Base-by-base conservation (phyloP, 2,797 vertebrate genomes). In the Pelobates cultripes region DNA sequence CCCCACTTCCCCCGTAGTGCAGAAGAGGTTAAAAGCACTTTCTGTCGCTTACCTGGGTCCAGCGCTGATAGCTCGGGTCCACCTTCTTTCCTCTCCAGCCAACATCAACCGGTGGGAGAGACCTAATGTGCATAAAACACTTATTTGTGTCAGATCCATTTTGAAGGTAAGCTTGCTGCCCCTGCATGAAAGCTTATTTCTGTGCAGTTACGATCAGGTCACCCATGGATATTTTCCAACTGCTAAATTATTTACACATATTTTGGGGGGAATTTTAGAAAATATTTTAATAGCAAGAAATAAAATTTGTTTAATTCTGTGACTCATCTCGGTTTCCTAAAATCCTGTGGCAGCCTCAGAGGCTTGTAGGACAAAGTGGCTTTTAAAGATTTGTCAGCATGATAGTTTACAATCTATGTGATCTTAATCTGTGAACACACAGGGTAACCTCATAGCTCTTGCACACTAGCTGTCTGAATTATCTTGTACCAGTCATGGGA, bases 341-440 rank as follows among this genome's bases (percentile, higher is more conserved):
- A 81, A 81, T 64, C 79, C 79, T 6, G 40, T 44, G n/a, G 64
- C 76, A 75, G 76, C 81, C 73, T 73, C 43, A 70, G 69, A 8
- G 66, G 40, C 55, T 63, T 15, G 45, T 64, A 43, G 45, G 15
- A 83, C n/a, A 74, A 66, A 75, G 66, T 70, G 55, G 44, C 76
- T 83, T 69, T 84, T 67, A 70, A 44, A 72, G 82, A 84, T 84
- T 84, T 77, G 70, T 79, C 77, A 71, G 72, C 73, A 71, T 75
- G 60, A 70, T 55, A 10, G 41, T 66, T 83, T 79, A 73, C 77
- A 55, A 45, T 79, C 74, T 64, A 74, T 79, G 55, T 14, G 9
- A 66, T 45, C 75, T 72, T 84, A 84, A 84, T 84, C 82, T 84
- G 73, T 43, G 66, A 28, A 55, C 82, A 66, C 66, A 66, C 82